A percentile compares a stretch with the other conserved stretches of the same genome.
Conservation (phyloP, 1,140 invertebrate species). For the Daktulosphaira vitifoliae region DNA sequence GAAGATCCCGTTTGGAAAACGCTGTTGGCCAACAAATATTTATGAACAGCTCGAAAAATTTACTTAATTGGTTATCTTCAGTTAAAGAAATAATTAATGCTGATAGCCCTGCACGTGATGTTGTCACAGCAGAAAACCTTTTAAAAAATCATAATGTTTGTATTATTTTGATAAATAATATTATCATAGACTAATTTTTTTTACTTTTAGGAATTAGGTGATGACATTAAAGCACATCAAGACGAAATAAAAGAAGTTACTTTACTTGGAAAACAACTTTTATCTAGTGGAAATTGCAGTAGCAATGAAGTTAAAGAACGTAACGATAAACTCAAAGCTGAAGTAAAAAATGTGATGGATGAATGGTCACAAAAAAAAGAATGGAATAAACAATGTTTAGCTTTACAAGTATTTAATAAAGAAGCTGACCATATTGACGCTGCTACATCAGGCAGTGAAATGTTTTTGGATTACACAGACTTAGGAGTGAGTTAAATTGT, state of each 20-base stretch:
- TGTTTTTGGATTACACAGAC: constrained; percentile 82
- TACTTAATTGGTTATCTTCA: constrained; percentile 66
- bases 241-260: constrained; percentile 77
- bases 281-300: constrained; percentile 57
- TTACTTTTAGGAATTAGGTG: constrained; percentile 57
- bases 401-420: constrained; percentile 83
- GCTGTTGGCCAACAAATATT: constrained; percentile 93
- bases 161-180: background rate
- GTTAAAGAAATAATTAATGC: constrained; percentile 74
- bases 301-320: constrained; percentile 61
- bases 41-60: constrained; percentile 71
- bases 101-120: constrained; percentile 74
- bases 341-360: constrained; percentile 64
- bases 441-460: constrained; percentile 84
- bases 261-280: constrained; percentile 62
- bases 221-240: constrained; percentile 84
- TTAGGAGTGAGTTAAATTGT: constrained; percentile 61
- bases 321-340: constrained; percentile 62
- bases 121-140: constrained; percentile 80
- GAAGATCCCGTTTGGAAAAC: constrained; percentile 73
- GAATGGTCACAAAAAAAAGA: constrained; percentile 75
- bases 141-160: constrained; percentile 71
- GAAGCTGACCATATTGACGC: constrained; percentile 97
- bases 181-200: background rate
- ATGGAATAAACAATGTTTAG: constrained; percentile 73